Percentiles rank a stretch among this genome's conserved stretches.
Conservation (phyloP, 1,140 invertebrate genomes). For the Hestina assimilis region DNA sequence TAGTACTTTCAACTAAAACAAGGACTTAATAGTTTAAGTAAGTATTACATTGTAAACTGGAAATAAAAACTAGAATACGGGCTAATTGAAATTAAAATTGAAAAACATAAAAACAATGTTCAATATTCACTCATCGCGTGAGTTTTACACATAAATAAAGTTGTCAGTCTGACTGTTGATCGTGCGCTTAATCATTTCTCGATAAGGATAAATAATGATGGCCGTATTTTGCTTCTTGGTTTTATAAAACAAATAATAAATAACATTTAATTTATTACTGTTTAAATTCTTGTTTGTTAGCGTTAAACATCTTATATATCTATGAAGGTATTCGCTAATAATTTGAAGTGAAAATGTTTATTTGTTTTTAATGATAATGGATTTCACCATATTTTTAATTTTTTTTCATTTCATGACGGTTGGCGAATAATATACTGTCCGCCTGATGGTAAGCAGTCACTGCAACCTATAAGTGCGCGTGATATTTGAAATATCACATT, state of each 20-base stretch:
- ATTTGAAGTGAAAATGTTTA: too few relatives aligned
- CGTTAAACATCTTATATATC: background rate
- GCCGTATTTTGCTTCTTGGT: background rate
- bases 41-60: too few relatives aligned
- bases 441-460: too few relatives aligned
- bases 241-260: background rate
- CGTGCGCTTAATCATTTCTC: conserved; percentile 8
- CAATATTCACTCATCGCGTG: conserved; percentile 1
- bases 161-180: conserved; percentile 2
- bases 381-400: too few relatives aligned
- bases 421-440: too few relatives aligned
- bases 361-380: too few relatives aligned
- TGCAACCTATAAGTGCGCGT: too few relatives aligned
- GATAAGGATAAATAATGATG: conserved; percentile 19
- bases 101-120: background rate
- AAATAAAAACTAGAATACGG: background rate
- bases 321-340: too few relatives aligned
- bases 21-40: background rate
- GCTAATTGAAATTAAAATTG: background rate
- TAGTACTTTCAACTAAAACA: too few relatives aligned
- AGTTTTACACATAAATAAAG: conserved; percentile 1
- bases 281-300: background rate
- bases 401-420: too few relatives aligned
- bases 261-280: background rate
- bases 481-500: too few relatives aligned